phyloP scores from a whole-genome alignment of 92 coral and sea anemone genomes.

The Pocillopora grandis region DNA sequence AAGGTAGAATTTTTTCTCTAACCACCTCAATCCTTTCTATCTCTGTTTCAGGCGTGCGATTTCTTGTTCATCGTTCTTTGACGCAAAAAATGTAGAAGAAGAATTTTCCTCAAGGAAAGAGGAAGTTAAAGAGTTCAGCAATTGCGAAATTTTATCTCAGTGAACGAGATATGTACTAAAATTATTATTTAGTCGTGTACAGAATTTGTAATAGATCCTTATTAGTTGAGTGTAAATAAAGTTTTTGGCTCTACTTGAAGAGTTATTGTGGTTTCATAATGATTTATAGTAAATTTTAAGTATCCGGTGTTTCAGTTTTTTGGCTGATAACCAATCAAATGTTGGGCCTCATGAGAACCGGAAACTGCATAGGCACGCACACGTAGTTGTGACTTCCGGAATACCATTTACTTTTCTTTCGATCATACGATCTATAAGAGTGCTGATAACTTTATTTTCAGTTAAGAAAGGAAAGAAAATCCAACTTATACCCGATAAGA shows the following conservation, averaged over 20 bases:
- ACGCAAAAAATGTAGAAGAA: background rate
- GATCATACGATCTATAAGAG: background rate
- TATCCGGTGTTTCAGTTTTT: background rate
- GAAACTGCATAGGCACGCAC: background rate
- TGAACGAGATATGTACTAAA: background rate
- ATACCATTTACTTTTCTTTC: background rate
- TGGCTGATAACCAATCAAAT: background rate
- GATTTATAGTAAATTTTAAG: background rate
- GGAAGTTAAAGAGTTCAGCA: too few relatives aligned
- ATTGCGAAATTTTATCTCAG: background rate
- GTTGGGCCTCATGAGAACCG: background rate
- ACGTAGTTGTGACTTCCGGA: conserved; percentile 10
- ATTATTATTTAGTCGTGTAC: conserved; percentile 2
- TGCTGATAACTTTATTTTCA: background rate
- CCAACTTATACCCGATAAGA: background rate
- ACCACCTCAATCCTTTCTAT: background rate
- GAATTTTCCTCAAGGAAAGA: background rate
- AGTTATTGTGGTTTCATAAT: background rate
- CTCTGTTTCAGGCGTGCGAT: conserved; percentile 48
- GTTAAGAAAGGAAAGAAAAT: background rate
- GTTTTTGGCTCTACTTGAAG: background rate
- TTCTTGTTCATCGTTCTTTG: conserved; percentile 59
- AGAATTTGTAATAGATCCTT: conserved; percentile 19
- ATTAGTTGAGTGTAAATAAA: conserved; percentile 15
- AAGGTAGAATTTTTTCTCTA: too few relatives aligned